Evolutionary conservation across 2,797 vertebrate species (phyloP).

Genomic region (Nothura maculosa): DNA sequence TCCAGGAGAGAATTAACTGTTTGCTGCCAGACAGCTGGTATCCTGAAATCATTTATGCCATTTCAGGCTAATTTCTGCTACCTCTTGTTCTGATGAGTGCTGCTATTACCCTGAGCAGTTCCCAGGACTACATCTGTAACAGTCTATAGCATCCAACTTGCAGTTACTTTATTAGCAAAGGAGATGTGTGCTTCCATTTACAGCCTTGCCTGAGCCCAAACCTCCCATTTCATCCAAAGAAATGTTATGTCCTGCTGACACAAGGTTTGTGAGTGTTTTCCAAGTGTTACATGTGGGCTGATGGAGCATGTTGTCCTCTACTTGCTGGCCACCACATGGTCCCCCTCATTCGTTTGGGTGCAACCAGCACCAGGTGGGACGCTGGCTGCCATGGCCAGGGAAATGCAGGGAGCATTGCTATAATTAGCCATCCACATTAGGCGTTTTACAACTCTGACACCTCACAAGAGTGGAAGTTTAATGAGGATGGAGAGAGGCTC

Average conservation of each 20-base stretch:
- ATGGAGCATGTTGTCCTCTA: background rate
- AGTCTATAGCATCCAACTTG: background rate
- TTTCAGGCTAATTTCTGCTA: conserved; percentile 10
- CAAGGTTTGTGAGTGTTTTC: background rate
- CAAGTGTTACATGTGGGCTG: background rate
- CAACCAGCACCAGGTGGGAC: background rate
- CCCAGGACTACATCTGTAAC: background rate
- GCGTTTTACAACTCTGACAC: conserved; percentile 71
- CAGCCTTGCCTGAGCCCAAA: background rate
- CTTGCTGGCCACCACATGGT: background rate
- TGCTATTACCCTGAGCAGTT: background rate
- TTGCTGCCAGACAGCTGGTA: background rate
- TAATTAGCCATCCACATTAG: conserved; percentile 76
- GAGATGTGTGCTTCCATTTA: background rate
- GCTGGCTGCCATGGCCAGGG: background rate
- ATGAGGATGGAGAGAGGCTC: conserved; percentile 67
- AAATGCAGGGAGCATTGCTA: background rate
- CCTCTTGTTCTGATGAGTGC: background rate
- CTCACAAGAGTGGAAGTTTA: conserved; percentile 65
- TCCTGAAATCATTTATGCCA: background rate
- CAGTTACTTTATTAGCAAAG: background rate
- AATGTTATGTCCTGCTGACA: background rate
- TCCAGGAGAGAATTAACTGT: background rate
- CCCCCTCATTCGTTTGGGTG: background rate
- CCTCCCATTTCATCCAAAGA: background rate